phyloP scores from a whole-genome alignment of 2,888 invertebrate species.

The Phalera bucephala region DNA sequence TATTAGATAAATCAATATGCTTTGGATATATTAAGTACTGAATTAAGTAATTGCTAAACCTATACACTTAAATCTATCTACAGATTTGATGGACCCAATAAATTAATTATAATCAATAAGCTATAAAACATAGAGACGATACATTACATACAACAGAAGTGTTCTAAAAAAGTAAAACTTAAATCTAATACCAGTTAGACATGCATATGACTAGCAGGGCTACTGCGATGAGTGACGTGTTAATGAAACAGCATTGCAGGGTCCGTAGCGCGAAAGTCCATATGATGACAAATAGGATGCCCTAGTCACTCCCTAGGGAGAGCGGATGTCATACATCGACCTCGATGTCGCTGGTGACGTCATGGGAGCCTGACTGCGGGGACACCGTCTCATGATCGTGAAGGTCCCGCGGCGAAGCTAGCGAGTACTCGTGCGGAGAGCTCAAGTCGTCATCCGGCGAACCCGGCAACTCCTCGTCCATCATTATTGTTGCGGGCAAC shows the following conservation, averaged over 20 bases:
- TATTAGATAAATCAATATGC: slow-evolving; percentile 10
- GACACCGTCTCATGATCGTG: slow-evolving; percentile 40
- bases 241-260: slow-evolving; percentile 18
- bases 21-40: slow-evolving; percentile 34
- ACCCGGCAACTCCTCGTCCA: slow-evolving; percentile 68
- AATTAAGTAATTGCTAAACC: slow-evolving; percentile 24
- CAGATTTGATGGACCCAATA: slow-evolving; percentile 25
- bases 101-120: slow-evolving; percentile 13
- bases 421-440: slow-evolving; percentile 61
- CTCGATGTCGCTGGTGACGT: slow-evolving; percentile 66
- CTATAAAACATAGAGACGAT: slow-evolving; percentile 5
- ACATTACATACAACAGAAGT: neutral
- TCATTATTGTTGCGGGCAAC: slow-evolving; percentile 78
- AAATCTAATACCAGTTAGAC: slow-evolving; percentile 47
- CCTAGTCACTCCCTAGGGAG: slow-evolving; percentile 55
- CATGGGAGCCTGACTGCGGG: slow-evolving; percentile 56
- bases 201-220: slow-evolving; percentile 52
- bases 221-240: slow-evolving; percentile 29
- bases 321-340: slow-evolving; percentile 75
- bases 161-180: slow-evolving; percentile 24
- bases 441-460: slow-evolving; percentile 65
- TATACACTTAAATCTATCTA: slow-evolving; percentile 12
- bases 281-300: slow-evolving; percentile 17
- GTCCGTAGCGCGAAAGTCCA: slow-evolving; percentile 11
- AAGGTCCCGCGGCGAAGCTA: slow-evolving; percentile 41